Conservation (phyloP, 2,113 vertebrate species). For the Halcyon malimbica region DNA sequence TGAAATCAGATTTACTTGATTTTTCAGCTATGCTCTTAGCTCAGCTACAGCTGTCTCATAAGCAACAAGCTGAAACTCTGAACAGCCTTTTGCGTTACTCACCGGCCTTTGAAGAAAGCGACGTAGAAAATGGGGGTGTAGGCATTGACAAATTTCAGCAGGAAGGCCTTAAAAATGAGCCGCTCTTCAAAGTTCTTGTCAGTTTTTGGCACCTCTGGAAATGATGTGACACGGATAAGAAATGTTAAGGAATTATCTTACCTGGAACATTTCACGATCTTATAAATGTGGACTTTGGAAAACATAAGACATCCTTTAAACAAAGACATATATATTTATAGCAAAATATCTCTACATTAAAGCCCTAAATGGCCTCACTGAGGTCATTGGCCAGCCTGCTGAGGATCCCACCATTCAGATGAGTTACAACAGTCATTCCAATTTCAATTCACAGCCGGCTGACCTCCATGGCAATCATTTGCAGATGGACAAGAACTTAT, state of each 20-base stretch:
- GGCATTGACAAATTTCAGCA: constrained; percentile 96
- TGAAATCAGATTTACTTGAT: neutral
- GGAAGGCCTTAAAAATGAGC: constrained; percentile 94
- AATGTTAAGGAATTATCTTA: neutral
- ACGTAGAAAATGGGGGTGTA: constrained; percentile 98
- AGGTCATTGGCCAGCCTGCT: neutral
- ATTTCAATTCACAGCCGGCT: neutral
- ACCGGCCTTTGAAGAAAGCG: constrained; percentile 98
- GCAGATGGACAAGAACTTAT: neutral
- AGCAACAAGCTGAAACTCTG: neutral
- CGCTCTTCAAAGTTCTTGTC: constrained; percentile 95
- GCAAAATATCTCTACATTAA: neutral
- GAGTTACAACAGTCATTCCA: neutral
- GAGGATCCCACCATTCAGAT: neutral
- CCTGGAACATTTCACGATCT: neutral
- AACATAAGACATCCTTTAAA: neutral
- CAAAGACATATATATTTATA: neutral
- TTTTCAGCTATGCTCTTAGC: neutral
- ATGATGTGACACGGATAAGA: neutral
- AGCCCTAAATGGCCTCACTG: neutral
- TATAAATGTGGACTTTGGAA: neutral
- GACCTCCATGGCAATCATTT: neutral
- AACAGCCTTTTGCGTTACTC: constrained; percentile 12
- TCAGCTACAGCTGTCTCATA: neutral
- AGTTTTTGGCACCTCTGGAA: constrained; percentile 95